These are phyloP conservation scores for Lathamus discolor DNA, from an alignment of 2,113 vertebrate species.

Conservation along the genomic window DNA sequence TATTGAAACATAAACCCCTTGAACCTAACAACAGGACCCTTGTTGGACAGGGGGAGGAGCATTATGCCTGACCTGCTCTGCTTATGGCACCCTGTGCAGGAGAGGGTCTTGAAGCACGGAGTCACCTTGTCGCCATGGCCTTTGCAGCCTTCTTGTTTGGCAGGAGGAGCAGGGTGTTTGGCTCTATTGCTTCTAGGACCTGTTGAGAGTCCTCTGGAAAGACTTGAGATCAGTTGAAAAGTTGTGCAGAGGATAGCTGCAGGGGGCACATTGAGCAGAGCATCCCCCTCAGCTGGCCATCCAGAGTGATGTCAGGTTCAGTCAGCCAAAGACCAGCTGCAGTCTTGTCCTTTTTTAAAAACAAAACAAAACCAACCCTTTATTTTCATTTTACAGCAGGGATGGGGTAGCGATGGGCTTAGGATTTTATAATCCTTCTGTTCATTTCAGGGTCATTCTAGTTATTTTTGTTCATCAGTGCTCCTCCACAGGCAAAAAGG, in stretches of 20 bases:
- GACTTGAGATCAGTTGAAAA: neutral
- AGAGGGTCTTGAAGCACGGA: neutral
- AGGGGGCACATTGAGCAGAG: accelerated
- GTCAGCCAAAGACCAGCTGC: neutral
- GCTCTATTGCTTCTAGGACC: neutral
- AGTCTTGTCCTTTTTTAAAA: neutral
- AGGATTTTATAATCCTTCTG: neutral
- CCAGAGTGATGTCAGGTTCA: neutral
- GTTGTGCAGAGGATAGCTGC: neutral
- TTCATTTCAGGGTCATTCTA: neutral
- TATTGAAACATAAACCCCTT: neutral
- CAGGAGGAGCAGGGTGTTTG: neutral
- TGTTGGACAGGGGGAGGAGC: neutral
- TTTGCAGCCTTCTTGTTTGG: neutral
- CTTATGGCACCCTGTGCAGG: accelerated
- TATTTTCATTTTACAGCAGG: neutral
- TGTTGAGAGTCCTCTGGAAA: neutral
- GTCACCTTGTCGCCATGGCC: accelerated
- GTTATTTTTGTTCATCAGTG: neutral
- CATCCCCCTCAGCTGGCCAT: neutral
- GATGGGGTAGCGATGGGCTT: neutral
- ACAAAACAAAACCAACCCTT: neutral
- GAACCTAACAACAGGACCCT: neutral
- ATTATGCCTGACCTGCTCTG: neutral
- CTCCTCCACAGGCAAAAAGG: neutral